These are phyloP conservation scores for Xylota segnis DNA, from an alignment of 2,888 invertebrate genomes.

Conservation along the genomic window DNA sequence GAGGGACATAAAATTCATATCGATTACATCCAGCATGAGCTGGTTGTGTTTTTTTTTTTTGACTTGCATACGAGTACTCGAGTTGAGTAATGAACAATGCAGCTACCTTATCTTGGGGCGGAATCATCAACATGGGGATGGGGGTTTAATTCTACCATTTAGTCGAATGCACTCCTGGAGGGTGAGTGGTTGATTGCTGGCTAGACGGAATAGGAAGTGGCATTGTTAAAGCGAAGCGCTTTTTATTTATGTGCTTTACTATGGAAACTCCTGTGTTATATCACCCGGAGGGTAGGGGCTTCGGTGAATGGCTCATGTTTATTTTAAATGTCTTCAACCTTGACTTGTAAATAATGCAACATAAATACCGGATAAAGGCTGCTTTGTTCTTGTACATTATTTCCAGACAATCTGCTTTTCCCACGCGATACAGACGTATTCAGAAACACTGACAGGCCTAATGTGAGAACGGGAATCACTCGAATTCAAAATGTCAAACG, in stretches of 20 bases:
- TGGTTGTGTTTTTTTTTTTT: conserved; percentile 49
- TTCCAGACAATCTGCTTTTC: conserved; percentile 74
- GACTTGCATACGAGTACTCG: neutral
- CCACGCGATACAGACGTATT: conserved; percentile 56
- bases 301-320: conserved; percentile 19
- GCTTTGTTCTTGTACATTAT: conserved; percentile 26
- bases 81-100: conserved; percentile 49
- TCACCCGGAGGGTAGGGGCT: conserved; percentile 9
- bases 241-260: conserved; percentile 56
- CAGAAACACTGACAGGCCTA: conserved; percentile 49
- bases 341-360: conserved; percentile 57
- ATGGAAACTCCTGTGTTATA: conserved; percentile 56
- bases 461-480: conserved; percentile 60
- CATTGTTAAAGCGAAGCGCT: conserved; percentile 40
- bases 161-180: conserved; percentile 8
- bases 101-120: conserved; percentile 57
- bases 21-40: conserved; percentile 55
- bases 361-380: conserved; percentile 31
- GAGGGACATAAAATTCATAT: conserved; percentile 54
- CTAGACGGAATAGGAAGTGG: conserved; percentile 64
- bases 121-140: conserved; percentile 55
- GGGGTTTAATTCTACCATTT: conserved; percentile 39
- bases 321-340: conserved; percentile 67
- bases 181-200: conserved; percentile 61
- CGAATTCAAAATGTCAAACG: conserved; percentile 68